Conservation (phyloP, 2,888 invertebrate genomes). For the Nudaria mundana region DNA sequence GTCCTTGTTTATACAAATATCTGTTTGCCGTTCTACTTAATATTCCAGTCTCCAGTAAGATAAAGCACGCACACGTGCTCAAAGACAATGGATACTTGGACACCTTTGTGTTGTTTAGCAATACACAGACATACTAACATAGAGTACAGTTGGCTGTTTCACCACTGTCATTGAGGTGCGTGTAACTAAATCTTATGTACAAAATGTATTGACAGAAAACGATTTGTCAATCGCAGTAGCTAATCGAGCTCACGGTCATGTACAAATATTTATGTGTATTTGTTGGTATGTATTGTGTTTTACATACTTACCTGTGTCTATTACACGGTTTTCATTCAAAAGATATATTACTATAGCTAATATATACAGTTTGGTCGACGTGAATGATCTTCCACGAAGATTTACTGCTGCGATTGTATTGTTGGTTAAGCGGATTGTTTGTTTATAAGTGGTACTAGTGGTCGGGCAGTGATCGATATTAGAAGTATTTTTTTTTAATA, state of each 20-base stretch:
- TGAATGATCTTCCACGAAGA: no score
- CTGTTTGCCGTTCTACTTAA: neutral
- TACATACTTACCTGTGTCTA: neutral
- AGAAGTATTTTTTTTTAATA: no score
- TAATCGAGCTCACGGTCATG: slow-evolving; percentile 24
- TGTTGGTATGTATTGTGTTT: neutral
- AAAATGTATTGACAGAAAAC: slow-evolving; percentile 17
- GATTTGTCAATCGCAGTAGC: slow-evolving; percentile 19
- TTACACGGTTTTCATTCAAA: neutral
- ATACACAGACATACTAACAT: slow-evolving; percentile 12
- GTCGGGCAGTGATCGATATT: no score
- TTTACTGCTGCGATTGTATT: no score
- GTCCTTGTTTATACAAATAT: no score
- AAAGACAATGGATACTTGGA: slow-evolving; percentile 48
- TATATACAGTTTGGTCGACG: no score
- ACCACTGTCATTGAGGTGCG: slow-evolving; percentile 14
- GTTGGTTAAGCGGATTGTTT: no score
- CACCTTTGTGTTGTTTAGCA: slow-evolving; percentile 29
- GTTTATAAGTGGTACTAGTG: no score
- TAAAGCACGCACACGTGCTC: slow-evolving; percentile 42
- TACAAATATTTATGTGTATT: neutral
- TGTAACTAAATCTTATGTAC: slow-evolving; percentile 10
- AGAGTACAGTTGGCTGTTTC: slow-evolving; percentile 10
- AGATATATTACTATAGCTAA: no score
- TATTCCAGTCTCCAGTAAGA: slow-evolving; percentile 8